phyloP scores from a whole-genome alignment of 1,140 invertebrate genomes.

The Brachionus paranguensis region DNA sequence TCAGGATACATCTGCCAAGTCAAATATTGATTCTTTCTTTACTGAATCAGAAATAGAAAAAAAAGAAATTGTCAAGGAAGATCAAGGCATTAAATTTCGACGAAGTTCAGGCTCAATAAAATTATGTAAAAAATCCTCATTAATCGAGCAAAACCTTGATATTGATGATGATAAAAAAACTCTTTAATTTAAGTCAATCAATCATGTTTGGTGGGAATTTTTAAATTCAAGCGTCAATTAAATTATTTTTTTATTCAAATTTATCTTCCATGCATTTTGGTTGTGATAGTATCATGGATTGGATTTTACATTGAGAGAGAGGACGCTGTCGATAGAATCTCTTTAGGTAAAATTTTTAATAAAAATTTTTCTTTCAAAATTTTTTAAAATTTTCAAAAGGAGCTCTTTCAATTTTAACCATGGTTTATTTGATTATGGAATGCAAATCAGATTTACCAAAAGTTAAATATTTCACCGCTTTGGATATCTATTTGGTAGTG shows the following conservation, averaged over 20 bases:
- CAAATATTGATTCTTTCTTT: background rate
- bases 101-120: background rate
- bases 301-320: slow-evolving; percentile 78
- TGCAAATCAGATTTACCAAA: slow-evolving; percentile 60
- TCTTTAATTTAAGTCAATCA: background rate
- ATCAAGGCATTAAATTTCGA: background rate
- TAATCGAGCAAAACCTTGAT: background rate
- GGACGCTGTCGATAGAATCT: slow-evolving; percentile 61
- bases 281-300: slow-evolving; percentile 89
- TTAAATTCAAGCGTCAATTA: slow-evolving; percentile 79
- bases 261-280: slow-evolving; percentile 85
- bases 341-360: slow-evolving; percentile 57
- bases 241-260: slow-evolving; percentile 88
- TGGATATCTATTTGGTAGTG: slow-evolving; percentile 86
- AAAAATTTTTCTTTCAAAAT: background rate
- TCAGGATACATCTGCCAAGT: no score
- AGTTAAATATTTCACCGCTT: slow-evolving; percentile 73
- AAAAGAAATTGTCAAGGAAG: background rate
- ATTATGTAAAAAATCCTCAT: background rate
- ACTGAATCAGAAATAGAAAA: background rate
- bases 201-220: slow-evolving; percentile 54
- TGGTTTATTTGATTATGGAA: slow-evolving; percentile 62
- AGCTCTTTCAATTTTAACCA: slow-evolving; percentile 62
- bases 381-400: slow-evolving; percentile 49
- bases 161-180: background rate